Base-by-base conservation (phyloP, 37 sponge, comb jelly and placozoan genomes). In the Sycon ciliatum region DNA sequence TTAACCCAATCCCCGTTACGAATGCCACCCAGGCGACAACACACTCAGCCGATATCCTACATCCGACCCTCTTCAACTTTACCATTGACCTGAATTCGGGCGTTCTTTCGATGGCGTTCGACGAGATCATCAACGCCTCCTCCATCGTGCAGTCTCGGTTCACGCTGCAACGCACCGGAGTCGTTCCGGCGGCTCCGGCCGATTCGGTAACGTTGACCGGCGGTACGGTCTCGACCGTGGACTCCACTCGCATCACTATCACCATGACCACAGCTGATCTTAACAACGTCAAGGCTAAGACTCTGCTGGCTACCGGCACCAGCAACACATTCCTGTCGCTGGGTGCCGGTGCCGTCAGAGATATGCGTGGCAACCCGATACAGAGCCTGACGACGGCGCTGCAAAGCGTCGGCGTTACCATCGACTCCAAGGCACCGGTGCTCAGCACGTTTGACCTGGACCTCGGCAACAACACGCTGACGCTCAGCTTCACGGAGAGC, bases 11-110 rank as follows among this genome's bases (percentile, higher is more conserved):
- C 35, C 18, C 73, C 4, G 20, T 30, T 11, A 60, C 39, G 1
- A 28, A 54, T 60, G 85, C 86, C 34, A 23, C 34, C 33, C 23
- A 24, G 23, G 76, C 93, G 11, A 30, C 58, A 4, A 36, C 13
- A 33, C 80, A 76, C 60, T 42, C 65, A 16, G 57, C 66, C 28
- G 93, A 92, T 62, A 56, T 29, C 11, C 31, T 74, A 38, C 73
- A 83, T 52, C 93, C 93, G 56, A n/a, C 38, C 0, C 75, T 92
- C 4, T 29, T 28, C 18, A 39, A 38, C 26, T 84, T 82, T 52
- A 75, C 55, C 26, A 71, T 92, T 68, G 86, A 92, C 26, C 32
- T 60, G 26, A 24, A 60, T 28, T 7, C 7, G 9, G 63, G 63
- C 11, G 24, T 60, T 18, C 9, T 60, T 7, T 22, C 11, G 9